Evolutionary conservation across 2,888 invertebrate species (phyloP).

Genomic region (Standfussiana lucernea): DNA sequence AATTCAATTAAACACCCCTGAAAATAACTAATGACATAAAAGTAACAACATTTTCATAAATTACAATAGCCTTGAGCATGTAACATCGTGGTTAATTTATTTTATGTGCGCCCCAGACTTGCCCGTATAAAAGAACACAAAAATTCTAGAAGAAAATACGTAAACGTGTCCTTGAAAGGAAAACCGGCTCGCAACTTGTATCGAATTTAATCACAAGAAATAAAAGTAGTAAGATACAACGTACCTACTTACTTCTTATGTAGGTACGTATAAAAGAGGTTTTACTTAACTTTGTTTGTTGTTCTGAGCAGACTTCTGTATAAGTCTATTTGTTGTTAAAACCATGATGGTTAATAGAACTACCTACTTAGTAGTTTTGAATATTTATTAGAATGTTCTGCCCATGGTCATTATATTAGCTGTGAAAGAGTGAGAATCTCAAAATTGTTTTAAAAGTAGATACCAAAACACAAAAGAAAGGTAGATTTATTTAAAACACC

Average conservation of each 20-base stretch:
- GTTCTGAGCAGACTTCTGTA: not conserved
- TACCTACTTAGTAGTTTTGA: too few relatives aligned
- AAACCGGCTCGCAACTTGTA: not conserved
- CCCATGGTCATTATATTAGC: not conserved
- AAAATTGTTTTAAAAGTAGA: not conserved
- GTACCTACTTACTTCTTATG: not conserved
- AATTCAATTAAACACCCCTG: not conserved
- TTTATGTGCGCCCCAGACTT: slow-evolving; percentile 25
- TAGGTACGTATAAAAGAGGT: not conserved
- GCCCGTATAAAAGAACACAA: slow-evolving; percentile 11
- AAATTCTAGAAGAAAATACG: slow-evolving; percentile 5
- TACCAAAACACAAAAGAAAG: not conserved
- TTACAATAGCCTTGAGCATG: not conserved
- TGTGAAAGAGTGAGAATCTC: not conserved
- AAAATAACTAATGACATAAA: slow-evolving; percentile 16
- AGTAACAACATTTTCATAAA: not conserved
- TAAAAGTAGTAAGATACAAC: not conserved
- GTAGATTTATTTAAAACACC: not conserved
- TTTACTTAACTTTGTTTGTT: not conserved
- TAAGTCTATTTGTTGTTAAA: not conserved
- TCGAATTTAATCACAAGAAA: slow-evolving; percentile 28
- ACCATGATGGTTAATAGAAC: too few relatives aligned
- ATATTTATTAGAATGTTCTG: not conserved
- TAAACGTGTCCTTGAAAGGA: slow-evolving; percentile 4
- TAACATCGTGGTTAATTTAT: slow-evolving; percentile 11